Evolutionary conservation across 2,113 vertebrate genomes (phyloP), one percentile per base, ranked within the genome.

Genomic region (Rallus limicola): DNA sequence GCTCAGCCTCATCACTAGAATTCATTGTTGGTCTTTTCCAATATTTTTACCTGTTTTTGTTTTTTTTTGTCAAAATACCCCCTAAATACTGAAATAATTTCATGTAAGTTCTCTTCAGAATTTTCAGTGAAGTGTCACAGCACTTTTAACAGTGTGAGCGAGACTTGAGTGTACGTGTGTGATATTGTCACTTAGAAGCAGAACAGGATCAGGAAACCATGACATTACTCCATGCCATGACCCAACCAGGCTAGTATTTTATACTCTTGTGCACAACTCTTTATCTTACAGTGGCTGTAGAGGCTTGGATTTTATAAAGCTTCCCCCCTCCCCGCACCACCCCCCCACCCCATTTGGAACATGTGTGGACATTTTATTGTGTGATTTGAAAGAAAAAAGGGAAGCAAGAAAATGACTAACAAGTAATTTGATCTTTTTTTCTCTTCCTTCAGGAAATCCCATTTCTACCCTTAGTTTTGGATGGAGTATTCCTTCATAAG

Each of bases 401-500:
- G 18, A 19, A 46, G 44, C 17, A 19, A 46, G 14, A 85, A 94
- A 85, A 56, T 56, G 63, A 2, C 42, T 68, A 87, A 69, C 29
- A 71, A 75, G 15, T 90, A 60, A 82, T 60, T 62, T 77, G 16
- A 38, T 65, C 13, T 81, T 53, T 75, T 55, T 53, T 55, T 20
- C 38, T 74, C 10, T n/a, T 82, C 50, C 29, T 79, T 68, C 60
- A 96, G 96, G 67, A 65, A 19, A 50, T 93, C 6, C 14, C 36
- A 13, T 69, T 98, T 20, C 93, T 95, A 50, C 95, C 98, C 7
- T 94, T 98, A 52, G 97, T 95, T n/a, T 96, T 98, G 82, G 98
- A 99, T 36, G 98, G 98, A 12, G 78, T 97, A 36, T 98, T 99
- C 96, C 95, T 99, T 86, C 97, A 80, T 11, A 98, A 97, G 48